Conservation (phyloP, 2,113 vertebrate species). For the Willisornis vidua region DNA sequence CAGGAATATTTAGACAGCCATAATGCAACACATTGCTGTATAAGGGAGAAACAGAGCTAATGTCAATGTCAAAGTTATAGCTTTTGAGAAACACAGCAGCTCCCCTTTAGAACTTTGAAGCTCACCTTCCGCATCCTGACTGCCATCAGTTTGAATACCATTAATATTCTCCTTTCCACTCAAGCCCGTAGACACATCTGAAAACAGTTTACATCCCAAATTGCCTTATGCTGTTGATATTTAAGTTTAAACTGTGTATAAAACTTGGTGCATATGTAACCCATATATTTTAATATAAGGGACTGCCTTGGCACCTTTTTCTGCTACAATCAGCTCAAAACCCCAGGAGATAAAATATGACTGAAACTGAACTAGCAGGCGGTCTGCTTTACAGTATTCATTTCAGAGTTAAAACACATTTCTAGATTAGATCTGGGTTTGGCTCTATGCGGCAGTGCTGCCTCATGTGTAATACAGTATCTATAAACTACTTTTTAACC, state of each 20-base stretch:
- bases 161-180: conserved; percentile 48
- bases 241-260: conserved; percentile 9
- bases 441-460: not conserved
- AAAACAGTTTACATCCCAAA: conserved; percentile 48
- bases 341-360: conserved; percentile 41
- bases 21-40: conserved; percentile 20
- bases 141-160: not conserved
- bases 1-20: conserved; percentile 53
- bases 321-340: conserved; percentile 43
- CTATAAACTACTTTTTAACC: conserved; percentile 31
- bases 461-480: conserved; percentile 18
- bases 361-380: conserved; percentile 33
- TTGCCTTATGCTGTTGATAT: conserved; percentile 5
- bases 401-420: conserved; percentile 47
- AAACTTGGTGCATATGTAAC: conserved; percentile 40
- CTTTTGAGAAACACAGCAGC: conserved; percentile 48
- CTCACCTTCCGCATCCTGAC: conserved; percentile 30
- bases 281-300: conserved; percentile 52
- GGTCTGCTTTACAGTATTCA: conserved; percentile 8
- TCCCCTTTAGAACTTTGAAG: conserved; percentile 23
- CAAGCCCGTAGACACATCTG: conserved; percentile 35
- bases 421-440: conserved; percentile 37
- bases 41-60: conserved; percentile 32
- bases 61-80: conserved; percentile 26
- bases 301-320: conserved; percentile 46